These are phyloP conservation scores for Diabrotica balteata DNA, from an alignment of 2,888 invertebrate genomes.

Conservation along the genomic window DNA sequence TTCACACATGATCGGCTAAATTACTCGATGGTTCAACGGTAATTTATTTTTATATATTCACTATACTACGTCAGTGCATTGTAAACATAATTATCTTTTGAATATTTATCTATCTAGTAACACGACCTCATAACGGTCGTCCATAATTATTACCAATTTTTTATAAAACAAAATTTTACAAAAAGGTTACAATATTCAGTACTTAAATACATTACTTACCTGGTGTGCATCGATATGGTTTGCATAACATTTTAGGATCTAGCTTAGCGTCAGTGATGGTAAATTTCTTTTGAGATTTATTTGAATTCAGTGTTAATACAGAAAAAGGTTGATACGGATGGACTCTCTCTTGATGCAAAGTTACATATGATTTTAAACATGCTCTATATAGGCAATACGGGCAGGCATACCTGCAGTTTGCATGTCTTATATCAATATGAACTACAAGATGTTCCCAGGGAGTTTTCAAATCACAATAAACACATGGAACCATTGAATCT, in stretches of 20 bases:
- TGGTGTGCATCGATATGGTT: conserved; percentile 46
- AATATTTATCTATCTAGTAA: too few species aligned
- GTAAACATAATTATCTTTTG: too few species aligned
- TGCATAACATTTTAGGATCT: conserved; percentile 42
- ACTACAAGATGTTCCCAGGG: conserved; percentile 54
- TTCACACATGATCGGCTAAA: too few species aligned
- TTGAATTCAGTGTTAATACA: conserved; percentile 43
- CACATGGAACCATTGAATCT: conserved; percentile 59
- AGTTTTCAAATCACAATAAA: conserved; percentile 62
- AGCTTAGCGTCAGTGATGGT: conserved; percentile 40
- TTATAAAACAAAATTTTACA: too few species aligned
- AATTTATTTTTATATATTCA: too few species aligned
- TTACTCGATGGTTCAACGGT: too few species aligned
- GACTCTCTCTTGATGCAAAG: conserved; percentile 64
- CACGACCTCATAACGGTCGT: too few species aligned
- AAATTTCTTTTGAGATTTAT: conserved; percentile 41
- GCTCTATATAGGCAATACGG: conserved; percentile 74
- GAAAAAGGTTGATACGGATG: conserved; percentile 42
- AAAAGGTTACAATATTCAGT: too few species aligned
- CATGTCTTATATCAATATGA: conserved; percentile 71
- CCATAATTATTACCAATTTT: too few species aligned
- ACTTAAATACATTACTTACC: conserved; percentile 35
- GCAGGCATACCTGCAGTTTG: conserved; percentile 69
- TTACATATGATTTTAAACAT: conserved; percentile 66
- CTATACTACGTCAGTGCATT: too few species aligned